A percentile compares a stretch with the other conserved stretches of the same genome.
phyloP scores from a whole-genome alignment of 2,797 vertebrate genomes.

The Cyclopterus lumpus region DNA sequence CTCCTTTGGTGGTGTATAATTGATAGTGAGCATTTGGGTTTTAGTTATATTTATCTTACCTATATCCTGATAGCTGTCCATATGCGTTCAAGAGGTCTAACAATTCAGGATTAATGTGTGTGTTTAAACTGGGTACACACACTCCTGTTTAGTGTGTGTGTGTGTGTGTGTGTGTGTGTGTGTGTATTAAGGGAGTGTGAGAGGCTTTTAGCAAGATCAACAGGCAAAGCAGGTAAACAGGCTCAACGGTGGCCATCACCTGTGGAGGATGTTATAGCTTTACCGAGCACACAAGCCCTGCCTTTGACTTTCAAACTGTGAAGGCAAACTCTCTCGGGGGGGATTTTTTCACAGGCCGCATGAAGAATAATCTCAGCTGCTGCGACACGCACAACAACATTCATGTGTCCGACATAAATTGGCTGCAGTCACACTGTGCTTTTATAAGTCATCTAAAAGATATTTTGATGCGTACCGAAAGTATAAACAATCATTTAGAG shows the following conservation, averaged over 20 bases:
- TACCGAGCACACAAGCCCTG: slow-evolving; percentile 37
- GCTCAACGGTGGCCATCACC: slow-evolving; percentile 60
- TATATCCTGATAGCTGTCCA: too few species aligned
- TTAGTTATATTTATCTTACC: too few species aligned
- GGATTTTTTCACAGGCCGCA: slow-evolving; percentile 42
- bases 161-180: slow-evolving; percentile 25
- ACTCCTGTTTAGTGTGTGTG: slow-evolving; percentile 16
- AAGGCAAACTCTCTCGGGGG: slow-evolving; percentile 20
- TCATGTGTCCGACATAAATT: background rate
- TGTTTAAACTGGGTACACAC: slow-evolving; percentile 60
- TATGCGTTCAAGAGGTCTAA: too few species aligned
- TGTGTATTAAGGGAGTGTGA: slow-evolving; percentile 73
- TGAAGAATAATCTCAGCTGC: slow-evolving; percentile 14
- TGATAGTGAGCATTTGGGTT: too few species aligned
- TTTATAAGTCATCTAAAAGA: background rate
- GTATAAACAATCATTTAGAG: background rate
- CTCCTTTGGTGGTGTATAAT: too few species aligned
- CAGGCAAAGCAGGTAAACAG: slow-evolving; percentile 76
- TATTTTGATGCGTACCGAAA: background rate
- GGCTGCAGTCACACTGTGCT: background rate
- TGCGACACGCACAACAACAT: slow-evolving; percentile 1
- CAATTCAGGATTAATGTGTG: slow-evolving; percentile 89
- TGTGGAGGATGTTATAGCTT: slow-evolving; percentile 69
- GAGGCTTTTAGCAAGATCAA: slow-evolving; percentile 81
- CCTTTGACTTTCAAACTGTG: slow-evolving; percentile 50